A percentile compares a stretch with the other conserved stretches of the same genome.
Evolutionary conservation across 2,797 vertebrate genomes (phyloP).

Genomic region (Hydrolagus colliei): DNA sequence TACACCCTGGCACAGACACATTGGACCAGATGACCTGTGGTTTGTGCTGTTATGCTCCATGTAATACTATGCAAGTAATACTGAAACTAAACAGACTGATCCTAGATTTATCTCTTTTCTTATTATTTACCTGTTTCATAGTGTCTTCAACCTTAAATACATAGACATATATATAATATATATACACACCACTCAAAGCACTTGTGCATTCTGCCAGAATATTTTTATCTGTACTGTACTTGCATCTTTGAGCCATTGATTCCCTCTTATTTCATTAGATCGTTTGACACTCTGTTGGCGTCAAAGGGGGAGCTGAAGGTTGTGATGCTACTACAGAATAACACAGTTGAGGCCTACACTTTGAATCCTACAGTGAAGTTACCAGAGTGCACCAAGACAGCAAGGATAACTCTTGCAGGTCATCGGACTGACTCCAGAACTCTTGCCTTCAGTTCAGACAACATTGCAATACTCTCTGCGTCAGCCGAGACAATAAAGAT

Average conservation of each 20-base stretch:
- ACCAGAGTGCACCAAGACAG: conserved; percentile 57
- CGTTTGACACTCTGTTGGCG: conserved; percentile 69
- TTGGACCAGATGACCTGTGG: no score
- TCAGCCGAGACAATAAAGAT: conserved; percentile 86
- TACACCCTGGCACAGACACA: no score
- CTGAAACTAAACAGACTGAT: neutral
- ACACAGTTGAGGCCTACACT: conserved; percentile 73
- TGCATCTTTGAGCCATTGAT: neutral
- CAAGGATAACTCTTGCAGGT: conserved; percentile 73
- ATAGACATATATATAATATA: neutral
- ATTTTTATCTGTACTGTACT: no score
- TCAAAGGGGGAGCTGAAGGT: conserved; percentile 80
- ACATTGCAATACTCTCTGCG: conserved; percentile 84
- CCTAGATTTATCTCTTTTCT: neutral
- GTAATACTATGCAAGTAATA: neutral
- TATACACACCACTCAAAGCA: no score
- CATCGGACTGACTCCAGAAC: conserved; percentile 87
- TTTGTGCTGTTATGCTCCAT: no score
- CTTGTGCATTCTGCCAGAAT: no score
- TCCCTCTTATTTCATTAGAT: conserved; percentile 54
- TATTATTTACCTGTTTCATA: neutral
- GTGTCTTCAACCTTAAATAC: neutral
- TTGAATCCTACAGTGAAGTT: conserved; percentile 53
- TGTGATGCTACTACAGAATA: conserved; percentile 84
- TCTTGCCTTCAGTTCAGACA: conserved; percentile 89